Evolutionary conservation across 2,797 vertebrate genomes (phyloP), one percentile per base, ranked within the genome.

Genomic region (Girardinus metallicus): DNA sequence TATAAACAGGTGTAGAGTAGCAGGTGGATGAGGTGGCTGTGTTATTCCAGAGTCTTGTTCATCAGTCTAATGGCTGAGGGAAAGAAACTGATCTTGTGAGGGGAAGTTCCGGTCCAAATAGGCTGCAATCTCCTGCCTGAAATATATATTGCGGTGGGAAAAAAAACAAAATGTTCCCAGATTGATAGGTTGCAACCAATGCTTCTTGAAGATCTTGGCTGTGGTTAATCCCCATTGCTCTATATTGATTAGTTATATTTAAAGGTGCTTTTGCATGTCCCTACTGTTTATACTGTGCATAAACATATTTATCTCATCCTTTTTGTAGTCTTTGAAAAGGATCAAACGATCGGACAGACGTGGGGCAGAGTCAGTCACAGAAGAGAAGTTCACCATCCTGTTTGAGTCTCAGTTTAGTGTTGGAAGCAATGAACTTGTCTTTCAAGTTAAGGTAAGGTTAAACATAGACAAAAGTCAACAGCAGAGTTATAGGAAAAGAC

Each of bases 391-490:
- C 94, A 99, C 98, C 9, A 97, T 99, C 85, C 95, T 99, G 66
- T 99, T 99, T 0, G 98, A 99, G 92, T 99, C 98, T 0, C 98
- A 99, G 93, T 99, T 99, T 91, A 99, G 98, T 0, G 96, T 99
- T 0, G 98, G 98, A 73, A 98, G 98, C 80, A 99, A 99, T 0
- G 98, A 99, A 89, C 96, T 99, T 10, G 97, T 99, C 49, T 99
- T 99, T 92, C 98, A 99, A 85, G 98, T 99, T 83, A 99, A 99
- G 97, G 98, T 99, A 83, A 87, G 26, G 1, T 11, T 1, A 0
- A 0, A 4, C 1, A 3, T 5, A 46, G 3, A n/a, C 1, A 7
- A 51, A 64, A 0, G 0, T 13, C 26, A 71, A 46, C 41, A 71
- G 16, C 6, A 16, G 41, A 13, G 26, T 70, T 44, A 43, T 43